Evolutionary conservation across 2,888 invertebrate genomes (phyloP), one percentile per base, ranked within the genome.

Genomic region (Parnassius smintheus): DNA sequence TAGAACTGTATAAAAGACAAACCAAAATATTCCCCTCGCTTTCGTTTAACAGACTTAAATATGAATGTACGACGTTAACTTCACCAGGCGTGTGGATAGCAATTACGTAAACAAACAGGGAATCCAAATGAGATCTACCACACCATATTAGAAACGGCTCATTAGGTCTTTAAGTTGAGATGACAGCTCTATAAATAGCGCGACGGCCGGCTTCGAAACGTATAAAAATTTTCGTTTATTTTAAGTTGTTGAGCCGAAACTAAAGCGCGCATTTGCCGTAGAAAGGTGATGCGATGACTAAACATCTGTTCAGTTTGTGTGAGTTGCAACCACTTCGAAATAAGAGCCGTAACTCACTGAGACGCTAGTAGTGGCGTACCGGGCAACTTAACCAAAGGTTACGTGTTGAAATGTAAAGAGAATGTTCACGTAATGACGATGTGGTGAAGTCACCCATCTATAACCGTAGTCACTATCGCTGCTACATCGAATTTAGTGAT

Each of bases 121-220:
- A 77, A 78, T 76, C 81, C 74, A 75, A 82, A 85, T 81, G 87
- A 85, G 77, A 77, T 81, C 83, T 78, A 82, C 82, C 83, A 80
- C 76, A 85, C 85, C 76, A 82, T 85, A 86, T 88, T 83, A 82
- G 87, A 86, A 85, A 83, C 89, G 88, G 82, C 86, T 91, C 90
- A 90, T 90, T 91, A 90, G 85, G 81, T 86, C 75, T 86, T 86
- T 88, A 89, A 90, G 82, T 79, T 79, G 78, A 85, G 79, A 84
- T 89, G 91, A 90, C 90, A 89, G 82, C 75, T 85, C 86, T 81
- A 86, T 85, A 88, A 86, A 88, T 90, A 89, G 83, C 77, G 70
- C 70, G 73, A 74, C 80, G 75, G 73, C 69, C 75, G 76, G 78
- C 77, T 78, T 75, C 75, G 75, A 70, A 76, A 74, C 77, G 77